Percentiles rank a stretch among this genome's conserved stretches.
Evolutionary conservation across 2,888 invertebrate species (phyloP).

Genomic region (Syrista parreyssii): DNA sequence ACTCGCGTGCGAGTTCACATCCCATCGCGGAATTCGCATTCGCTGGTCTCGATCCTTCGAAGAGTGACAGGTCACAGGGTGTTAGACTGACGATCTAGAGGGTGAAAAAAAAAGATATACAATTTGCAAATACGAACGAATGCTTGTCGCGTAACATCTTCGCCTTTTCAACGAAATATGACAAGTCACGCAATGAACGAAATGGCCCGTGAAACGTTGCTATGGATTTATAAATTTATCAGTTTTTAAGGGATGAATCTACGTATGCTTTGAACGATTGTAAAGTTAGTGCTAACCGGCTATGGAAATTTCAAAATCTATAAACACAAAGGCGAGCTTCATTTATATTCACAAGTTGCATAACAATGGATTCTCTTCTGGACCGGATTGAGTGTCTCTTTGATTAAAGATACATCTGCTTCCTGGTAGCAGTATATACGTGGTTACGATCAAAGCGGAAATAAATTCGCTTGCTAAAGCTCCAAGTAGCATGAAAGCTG

Average conservation of each 20-base stretch:
- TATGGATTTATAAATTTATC: no score
- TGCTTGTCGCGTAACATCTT: no score
- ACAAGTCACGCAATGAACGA: no score
- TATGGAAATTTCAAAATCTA: neutral
- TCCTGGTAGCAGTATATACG: neutral
- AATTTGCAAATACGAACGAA: neutral
- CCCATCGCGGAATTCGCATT: constrained; percentile 36
- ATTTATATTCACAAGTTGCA: neutral
- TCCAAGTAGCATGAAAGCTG: neutral
- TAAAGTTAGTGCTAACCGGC: neutral
- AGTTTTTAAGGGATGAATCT: no score
- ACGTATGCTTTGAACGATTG: no score
- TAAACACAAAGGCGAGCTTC: neutral
- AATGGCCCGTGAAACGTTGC: no score
- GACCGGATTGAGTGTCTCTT: neutral
- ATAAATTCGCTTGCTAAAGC: neutral
- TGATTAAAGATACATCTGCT: neutral
- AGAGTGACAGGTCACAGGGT: neutral
- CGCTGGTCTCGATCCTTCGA: constrained; percentile 44
- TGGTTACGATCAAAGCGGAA: neutral
- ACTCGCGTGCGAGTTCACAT: constrained; percentile 52
- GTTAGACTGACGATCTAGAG: neutral
- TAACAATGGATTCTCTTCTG: neutral
- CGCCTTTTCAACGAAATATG: no score
- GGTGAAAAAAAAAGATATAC: neutral